Evolutionary conservation across 2,888 invertebrate species (phyloP).

Genomic region (Megastigmus dorsalis): DNA sequence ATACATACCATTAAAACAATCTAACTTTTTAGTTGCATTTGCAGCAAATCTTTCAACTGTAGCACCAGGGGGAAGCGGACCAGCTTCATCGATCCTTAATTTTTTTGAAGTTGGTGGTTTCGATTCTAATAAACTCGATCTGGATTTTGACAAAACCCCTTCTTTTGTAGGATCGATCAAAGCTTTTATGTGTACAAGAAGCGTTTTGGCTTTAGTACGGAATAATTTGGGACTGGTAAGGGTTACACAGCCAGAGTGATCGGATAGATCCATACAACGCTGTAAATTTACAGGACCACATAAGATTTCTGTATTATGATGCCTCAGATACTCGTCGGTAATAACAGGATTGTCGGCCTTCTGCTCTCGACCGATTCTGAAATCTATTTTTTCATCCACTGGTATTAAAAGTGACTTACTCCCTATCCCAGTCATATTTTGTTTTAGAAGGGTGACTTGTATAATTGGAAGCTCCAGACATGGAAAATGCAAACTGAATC

Average conservation of each 20-base stretch:
- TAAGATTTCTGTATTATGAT: constrained; percentile 92
- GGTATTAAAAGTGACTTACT: constrained; percentile 73
- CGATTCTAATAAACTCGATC: constrained; percentile 67
- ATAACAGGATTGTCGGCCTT: constrained; percentile 83
- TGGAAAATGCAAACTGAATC: constrained; percentile 87
- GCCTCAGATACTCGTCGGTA: constrained; percentile 87
- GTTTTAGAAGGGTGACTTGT: constrained; percentile 83
- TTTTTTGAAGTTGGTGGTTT: constrained; percentile 73
- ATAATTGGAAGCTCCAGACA: constrained; percentile 87
- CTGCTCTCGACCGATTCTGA: constrained; percentile 69
- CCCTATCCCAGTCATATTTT: constrained; percentile 82
- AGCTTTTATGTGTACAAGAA: constrained; percentile 87
- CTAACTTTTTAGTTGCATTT: constrained; percentile 72
- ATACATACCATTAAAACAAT: constrained; percentile 67
- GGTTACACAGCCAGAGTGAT: constrained; percentile 88
- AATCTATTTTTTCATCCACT: constrained; percentile 77
- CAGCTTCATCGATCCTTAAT: constrained; percentile 70
- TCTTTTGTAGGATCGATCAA: constrained; percentile 81
- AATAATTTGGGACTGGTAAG: constrained; percentile 91
- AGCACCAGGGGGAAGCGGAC: constrained; percentile 69
- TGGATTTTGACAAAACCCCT: constrained; percentile 66
- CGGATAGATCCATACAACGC: constrained; percentile 88
- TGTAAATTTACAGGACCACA: constrained; percentile 91
- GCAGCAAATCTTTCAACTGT: constrained; percentile 71
- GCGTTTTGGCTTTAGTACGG: constrained; percentile 85